Conservation (phyloP, 2,113 vertebrate genomes). For the Eulemur macaco region DNA sequence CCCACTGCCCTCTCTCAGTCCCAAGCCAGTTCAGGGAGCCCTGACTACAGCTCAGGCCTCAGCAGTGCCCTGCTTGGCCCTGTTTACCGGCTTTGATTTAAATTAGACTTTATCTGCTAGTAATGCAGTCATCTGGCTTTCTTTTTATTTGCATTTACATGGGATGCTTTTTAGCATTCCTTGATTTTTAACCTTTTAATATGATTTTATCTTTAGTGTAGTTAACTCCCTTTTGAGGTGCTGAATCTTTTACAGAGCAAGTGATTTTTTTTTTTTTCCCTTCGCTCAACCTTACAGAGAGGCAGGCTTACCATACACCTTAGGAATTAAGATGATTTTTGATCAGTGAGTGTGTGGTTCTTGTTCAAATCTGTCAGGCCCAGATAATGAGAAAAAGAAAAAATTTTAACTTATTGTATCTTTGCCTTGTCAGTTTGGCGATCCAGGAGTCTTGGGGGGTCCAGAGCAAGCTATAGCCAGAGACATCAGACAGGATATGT, state of each 20-base stretch:
- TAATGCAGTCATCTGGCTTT: neutral
- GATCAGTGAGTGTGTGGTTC: neutral
- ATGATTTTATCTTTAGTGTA: neutral
- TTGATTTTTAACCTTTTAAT: neutral
- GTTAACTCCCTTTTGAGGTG: neutral
- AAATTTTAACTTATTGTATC: neutral
- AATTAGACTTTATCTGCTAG: neutral
- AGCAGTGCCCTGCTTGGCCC: neutral
- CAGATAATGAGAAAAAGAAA: neutral
- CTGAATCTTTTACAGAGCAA: neutral
- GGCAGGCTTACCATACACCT: neutral
- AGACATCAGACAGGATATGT: neutral
- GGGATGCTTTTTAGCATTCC: neutral
- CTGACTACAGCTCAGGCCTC: neutral
- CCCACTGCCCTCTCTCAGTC: neutral
- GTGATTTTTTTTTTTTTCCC: neutral
- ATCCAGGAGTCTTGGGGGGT: neutral
- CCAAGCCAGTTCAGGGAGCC: neutral
- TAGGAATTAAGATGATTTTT: neutral
- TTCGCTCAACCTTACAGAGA: neutral
- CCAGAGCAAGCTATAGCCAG: neutral
- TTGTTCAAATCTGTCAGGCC: neutral
- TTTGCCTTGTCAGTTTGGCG: neutral
- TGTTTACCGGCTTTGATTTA: neutral
- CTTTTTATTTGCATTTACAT: neutral